Conservation (phyloP, 2,797 vertebrate species). For the Pachyuromys duprasi region DNA sequence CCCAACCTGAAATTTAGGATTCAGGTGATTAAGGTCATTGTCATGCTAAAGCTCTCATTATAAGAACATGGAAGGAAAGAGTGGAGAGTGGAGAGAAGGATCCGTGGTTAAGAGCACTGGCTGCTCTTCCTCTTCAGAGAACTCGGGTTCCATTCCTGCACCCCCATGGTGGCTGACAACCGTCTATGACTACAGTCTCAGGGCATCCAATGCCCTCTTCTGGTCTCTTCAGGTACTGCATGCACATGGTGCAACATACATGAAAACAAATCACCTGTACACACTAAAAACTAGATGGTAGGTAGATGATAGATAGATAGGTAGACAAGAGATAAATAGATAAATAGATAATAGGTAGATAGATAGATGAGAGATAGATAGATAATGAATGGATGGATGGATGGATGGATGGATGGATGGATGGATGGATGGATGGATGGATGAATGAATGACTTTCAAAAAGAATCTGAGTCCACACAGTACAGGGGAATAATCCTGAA, state of each 20-base stretch:
- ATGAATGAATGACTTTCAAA: neutral
- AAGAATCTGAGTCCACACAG: neutral
- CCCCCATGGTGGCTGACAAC: neutral
- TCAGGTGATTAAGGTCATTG: neutral
- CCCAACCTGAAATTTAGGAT: slow-evolving; percentile 40
- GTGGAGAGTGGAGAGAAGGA: neutral
- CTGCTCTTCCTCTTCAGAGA: neutral
- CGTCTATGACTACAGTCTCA: neutral
- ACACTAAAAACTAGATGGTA: neutral
- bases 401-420: neutral
- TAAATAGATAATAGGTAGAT: neutral
- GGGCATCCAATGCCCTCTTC: neutral
- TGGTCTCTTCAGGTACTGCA: neutral
- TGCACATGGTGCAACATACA: neutral
- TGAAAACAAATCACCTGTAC: neutral
- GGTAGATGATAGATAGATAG: neutral
- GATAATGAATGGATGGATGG: neutral
- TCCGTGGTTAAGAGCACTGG: neutral
- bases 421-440: too few species aligned
- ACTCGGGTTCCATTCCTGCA: neutral
- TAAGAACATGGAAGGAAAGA: slow-evolving; percentile 22
- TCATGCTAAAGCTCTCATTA: neutral
- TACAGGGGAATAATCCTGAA: neutral
- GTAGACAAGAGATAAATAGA: neutral
- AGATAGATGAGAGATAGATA: neutral